A percentile compares a stretch with the other conserved stretches of the same genome.
These are phyloP conservation scores for Notodonta dromedarius DNA, from an alignment of 2,888 invertebrate genomes.

Conservation along the genomic window DNA sequence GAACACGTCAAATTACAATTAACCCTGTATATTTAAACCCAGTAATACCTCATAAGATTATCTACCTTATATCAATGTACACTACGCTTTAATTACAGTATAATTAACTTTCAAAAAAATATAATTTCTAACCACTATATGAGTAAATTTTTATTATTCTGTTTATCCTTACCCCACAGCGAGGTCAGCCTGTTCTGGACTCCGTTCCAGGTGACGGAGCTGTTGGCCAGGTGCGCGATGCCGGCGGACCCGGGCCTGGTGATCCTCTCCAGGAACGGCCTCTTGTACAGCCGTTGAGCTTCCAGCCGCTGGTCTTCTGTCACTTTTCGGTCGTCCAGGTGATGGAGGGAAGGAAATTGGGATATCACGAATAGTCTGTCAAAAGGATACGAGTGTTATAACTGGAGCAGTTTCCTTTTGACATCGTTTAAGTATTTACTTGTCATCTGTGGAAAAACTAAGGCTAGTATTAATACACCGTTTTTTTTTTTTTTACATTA, in stretches of 20 bases:
- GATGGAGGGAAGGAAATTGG: slow-evolving; percentile 86
- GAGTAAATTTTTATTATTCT: slow-evolving; percentile 54
- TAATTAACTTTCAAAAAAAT: no score
- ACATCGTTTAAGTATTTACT: no score
- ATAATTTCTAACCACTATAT: slow-evolving; percentile 23
- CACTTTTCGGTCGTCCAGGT: slow-evolving; percentile 89
- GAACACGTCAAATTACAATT: no score
- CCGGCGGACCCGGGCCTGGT: slow-evolving; percentile 56
- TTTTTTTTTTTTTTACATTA: no score
- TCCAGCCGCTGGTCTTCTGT: slow-evolving; percentile 86
- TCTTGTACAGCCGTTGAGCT: slow-evolving; percentile 85
- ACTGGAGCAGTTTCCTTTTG: no score
- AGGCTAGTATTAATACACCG: no score
- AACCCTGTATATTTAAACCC: no score
- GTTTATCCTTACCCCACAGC: slow-evolving; percentile 55
- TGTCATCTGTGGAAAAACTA: no score
- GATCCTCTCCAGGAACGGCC: slow-evolving; percentile 83
- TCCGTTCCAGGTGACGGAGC: slow-evolving; percentile 61
- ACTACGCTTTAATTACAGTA: no score
- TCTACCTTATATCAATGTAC: no score
- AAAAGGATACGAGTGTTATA: slow-evolving; percentile 20
- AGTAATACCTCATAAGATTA: no score
- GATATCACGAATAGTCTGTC: slow-evolving; percentile 90
- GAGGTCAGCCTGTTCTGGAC: slow-evolving; percentile 60
- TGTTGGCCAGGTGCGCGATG: slow-evolving; percentile 58